Base-by-base conservation (phyloP, 2,797 vertebrate species). In the Anguilla marmorata region DNA sequence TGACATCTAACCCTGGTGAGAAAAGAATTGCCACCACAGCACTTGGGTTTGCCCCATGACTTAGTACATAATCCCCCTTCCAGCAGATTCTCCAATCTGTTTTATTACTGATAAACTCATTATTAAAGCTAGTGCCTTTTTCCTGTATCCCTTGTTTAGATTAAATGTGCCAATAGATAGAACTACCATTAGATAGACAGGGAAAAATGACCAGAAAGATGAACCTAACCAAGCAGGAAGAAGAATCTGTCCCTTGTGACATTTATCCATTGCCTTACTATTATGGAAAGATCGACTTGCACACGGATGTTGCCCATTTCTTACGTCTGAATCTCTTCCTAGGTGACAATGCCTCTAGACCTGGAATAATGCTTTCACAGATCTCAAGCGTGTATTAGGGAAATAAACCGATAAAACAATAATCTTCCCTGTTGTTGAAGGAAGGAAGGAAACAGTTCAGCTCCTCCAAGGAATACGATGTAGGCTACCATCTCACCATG, bases 61-160 rank as follows among this genome's bases (percentile, higher is more conserved):
- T 88, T 27, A 87, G 19, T 33, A 52, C 60, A 88, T 19, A 82
- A 14, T 37, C 45, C 9, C 83, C 48, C 30, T 85, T 33, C 79
- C 12, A 89, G 69, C 86, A 82, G 41, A 86, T 83, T 1, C 52
- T 52, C 79, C 79, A 85, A 2, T 86, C 63, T 30, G 6, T 37
- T 14, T 66, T 16, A 48, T 88, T 72, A 66, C 45, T 11, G 45
- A 56, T 16, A 56, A 52, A 52, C 11, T 87, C 21, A 45, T 45
- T 45, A 45, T 45, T 5, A 24, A 24, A 63, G 21, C 16, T 19
- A 63, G 16, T 52, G 50, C 11, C 50, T 11, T 52, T 52, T 52
- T 12, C 58, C 21, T 63, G 58, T 63, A 19, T 19, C 16, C 58
- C 58, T 4, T 4, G 58, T 3, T 63, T 52, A 52, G 50, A 52